Conservation (phyloP, 2,113 vertebrate genomes). For the Odontesthes bonariensis region DNA sequence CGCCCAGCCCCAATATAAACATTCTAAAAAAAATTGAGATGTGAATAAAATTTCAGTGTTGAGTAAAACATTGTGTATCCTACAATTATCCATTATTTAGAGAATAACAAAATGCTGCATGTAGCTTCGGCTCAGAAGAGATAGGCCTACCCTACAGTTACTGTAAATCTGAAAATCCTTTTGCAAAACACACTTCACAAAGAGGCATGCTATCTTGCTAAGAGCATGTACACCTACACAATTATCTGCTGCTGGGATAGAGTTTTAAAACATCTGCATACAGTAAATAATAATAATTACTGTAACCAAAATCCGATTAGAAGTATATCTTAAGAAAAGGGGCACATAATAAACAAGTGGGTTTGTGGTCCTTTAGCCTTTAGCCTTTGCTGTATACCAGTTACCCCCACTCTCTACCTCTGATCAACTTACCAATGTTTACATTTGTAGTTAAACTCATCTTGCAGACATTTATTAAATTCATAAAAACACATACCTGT, state of each 20-base stretch:
- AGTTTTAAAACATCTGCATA: too few relatives aligned
- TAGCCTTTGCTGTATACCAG: slow-evolving; percentile 1
- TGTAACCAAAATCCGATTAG: too few relatives aligned
- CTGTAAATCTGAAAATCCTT: neutral
- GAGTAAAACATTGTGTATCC: neutral
- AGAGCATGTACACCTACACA: neutral
- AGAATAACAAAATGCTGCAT: slow-evolving; percentile 6
- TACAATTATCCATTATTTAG: neutral
- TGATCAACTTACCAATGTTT: neutral
- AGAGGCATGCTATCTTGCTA: neutral
- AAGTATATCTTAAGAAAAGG: too few relatives aligned
- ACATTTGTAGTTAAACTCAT: neutral
- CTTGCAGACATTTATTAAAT: too few relatives aligned
- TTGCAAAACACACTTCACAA: neutral
- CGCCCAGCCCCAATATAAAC: too few relatives aligned
- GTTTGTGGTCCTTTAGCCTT: too few relatives aligned
- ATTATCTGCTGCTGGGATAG: neutral
- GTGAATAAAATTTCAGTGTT: neutral
- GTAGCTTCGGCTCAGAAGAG: neutral
- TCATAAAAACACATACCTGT: too few relatives aligned
- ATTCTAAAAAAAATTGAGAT: neutral
- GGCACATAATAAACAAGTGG: too few relatives aligned
- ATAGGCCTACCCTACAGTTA: neutral
- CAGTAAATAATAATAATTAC: too few relatives aligned
- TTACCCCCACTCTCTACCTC: neutral